Evolutionary conservation across 1,140 invertebrate species (phyloP).

Genomic region (Notospermus geniculatus): DNA sequence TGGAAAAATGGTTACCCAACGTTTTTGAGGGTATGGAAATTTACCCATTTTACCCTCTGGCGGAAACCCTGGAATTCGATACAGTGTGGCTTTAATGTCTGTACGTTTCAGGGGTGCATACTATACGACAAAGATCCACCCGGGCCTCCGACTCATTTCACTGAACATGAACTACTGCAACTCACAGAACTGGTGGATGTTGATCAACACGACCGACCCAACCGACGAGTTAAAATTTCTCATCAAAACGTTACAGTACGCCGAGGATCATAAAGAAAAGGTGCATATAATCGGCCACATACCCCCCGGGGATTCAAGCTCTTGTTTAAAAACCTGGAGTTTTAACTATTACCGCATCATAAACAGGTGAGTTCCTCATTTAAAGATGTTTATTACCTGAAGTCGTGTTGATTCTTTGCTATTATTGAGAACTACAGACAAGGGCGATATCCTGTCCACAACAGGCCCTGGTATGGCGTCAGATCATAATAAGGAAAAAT

Average conservation of each 20-base stretch:
- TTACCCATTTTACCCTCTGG: no score
- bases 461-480: no score
- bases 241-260: conserved; percentile 87
- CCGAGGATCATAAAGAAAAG: conserved; percentile 89
- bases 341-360: conserved; percentile 61
- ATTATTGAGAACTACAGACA: no score
- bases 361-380: conserved; percentile 57
- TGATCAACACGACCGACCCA: conserved; percentile 94
- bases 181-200: conserved; percentile 70
- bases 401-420: no score
- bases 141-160: conserved; percentile 60
- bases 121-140: conserved; percentile 58
- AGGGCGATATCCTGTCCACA: no score
- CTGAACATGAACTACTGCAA: conserved; percentile 59
- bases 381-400: no score
- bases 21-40: no score
- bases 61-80: no score
- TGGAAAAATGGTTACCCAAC: no score
- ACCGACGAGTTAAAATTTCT: conserved; percentile 93
- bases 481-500: no score
- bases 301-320: conserved; percentile 77
- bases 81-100: no score
- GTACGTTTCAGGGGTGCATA: conserved; percentile 58
- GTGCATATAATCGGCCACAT: conserved; percentile 96
- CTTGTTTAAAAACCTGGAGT: conserved; percentile 65